Base-by-base conservation (phyloP, 1,140 invertebrate species). In the Saccostrea cuccullata region DNA sequence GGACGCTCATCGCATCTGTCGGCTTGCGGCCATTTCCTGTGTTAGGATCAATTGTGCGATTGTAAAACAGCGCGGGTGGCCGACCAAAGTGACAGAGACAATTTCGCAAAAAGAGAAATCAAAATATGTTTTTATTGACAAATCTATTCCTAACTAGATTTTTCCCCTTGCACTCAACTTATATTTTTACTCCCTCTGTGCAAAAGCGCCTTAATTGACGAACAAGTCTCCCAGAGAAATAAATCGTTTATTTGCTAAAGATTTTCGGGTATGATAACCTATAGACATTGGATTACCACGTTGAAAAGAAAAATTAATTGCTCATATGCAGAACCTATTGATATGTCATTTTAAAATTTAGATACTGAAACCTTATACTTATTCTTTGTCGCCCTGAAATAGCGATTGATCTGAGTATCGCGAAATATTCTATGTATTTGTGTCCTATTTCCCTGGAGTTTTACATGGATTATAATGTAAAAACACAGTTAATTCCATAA, bases 81-180 rank as follows among this genome's bases (percentile, higher is more conserved):
- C 70, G 26, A 77, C 30, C 23, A 77, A 77, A 77, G 30, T 36
- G 70, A 77, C 70, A 30, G 70, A 77, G 70, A 26, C 23, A 77
- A 30, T 77, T 30, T 36, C 26, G 2, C 26, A 77, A 30, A 30
- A 77, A 77, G 26, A 77, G 30, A 77, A 30, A 77, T 77, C 70
- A 77, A 73, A 73, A 73, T 36, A 77, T 77, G 70, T 77, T 77
- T 64, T 64, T 15, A 36, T 36, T 15, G 23, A 77, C 26, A 77
- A 17, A 36, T 12, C 30, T 30, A 36, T 30, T 30, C 15, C 30
- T 26, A 26, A 77, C 36, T 30, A 77, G 23, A 77, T 77, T 77
- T 77, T 30, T 77, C 36, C 26, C 70, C 15, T 12, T 40, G 47
- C 47, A 47, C 47, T 47, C 15, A 15, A 36, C 13, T 4, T 64